A percentile compares a stretch with the other conserved stretches of the same genome.
Conservation (phyloP, 1,140 invertebrate genomes). For the Spodoptera litura region DNA sequence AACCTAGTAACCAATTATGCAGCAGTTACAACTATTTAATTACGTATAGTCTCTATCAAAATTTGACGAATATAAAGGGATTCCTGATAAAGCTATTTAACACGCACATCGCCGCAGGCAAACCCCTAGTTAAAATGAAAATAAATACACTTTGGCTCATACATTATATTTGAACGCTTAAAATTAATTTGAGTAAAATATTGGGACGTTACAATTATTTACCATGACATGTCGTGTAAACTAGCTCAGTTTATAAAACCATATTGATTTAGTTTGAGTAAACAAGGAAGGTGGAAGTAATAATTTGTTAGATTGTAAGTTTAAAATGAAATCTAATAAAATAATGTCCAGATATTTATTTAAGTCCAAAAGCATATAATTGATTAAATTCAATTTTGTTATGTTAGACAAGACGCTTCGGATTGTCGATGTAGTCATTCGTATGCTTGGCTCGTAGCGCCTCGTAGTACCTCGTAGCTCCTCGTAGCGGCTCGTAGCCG, state of each 20-base stretch:
- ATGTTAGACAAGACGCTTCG: constrained; percentile 22
- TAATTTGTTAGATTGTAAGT: background rate
- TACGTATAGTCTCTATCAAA: too few species aligned
- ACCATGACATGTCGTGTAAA: constrained; percentile 29
- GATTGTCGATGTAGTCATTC: constrained; percentile 39
- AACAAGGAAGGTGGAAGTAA: background rate
- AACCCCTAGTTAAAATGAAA: constrained; percentile 25
- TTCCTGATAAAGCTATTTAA: background rate
- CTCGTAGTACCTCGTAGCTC: constrained; percentile 37
- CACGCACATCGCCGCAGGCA: background rate
- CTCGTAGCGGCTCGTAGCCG: constrained; percentile 38
- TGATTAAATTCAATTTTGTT: constrained; percentile 31
- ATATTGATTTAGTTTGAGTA: constrained; percentile 10
- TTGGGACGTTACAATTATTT: constrained; percentile 23
- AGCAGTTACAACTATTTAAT: too few species aligned
- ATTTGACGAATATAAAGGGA: background rate
- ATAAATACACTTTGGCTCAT: constrained; percentile 33
- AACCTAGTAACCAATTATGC: too few species aligned
- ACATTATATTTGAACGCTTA: constrained; percentile 15
- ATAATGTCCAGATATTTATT: background rate
- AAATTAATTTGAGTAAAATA: constrained; percentile 43
- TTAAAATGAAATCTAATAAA: background rate
- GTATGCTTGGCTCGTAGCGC: constrained; percentile 39
- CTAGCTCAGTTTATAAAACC: constrained; percentile 13
- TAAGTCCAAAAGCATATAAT: constrained; percentile 38